These are phyloP conservation scores for Sycophila sp. DNA, from an alignment of 1,140 invertebrate species.

Conservation along the genomic window DNA sequence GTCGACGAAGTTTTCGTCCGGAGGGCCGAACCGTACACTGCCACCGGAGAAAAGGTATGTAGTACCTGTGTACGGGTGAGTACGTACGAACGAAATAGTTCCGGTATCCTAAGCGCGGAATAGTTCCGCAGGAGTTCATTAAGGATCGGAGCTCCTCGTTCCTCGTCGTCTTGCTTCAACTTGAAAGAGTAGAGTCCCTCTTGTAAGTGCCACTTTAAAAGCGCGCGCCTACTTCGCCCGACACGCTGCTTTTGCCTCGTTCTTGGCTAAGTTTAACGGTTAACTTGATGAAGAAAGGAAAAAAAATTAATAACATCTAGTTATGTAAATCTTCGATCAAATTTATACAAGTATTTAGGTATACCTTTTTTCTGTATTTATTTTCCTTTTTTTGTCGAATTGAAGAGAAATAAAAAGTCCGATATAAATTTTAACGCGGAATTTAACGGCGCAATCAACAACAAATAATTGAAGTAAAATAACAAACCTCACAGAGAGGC, in stretches of 20 bases:
- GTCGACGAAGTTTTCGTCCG: background rate
- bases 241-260: background rate
- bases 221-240: background rate
- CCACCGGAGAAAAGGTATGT: too few relatives aligned
- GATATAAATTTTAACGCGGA: too few relatives aligned
- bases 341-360: too few relatives aligned
- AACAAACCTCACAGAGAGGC: too few relatives aligned
- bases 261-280: background rate
- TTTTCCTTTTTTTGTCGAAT: too few relatives aligned
- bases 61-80: background rate
- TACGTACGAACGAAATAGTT: constrained; percentile 8
- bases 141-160: background rate
- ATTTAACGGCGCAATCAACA: too few relatives aligned
- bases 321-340: too few relatives aligned
- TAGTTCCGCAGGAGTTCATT: constrained; percentile 19
- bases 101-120: constrained; percentile 5
- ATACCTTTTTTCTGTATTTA: too few relatives aligned
- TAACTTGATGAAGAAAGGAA: background rate
- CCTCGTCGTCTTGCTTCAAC: background rate
- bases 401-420: too few relatives aligned
- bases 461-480: background rate
- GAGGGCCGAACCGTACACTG: too few relatives aligned
- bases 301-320: too few relatives aligned
- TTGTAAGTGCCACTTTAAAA: constrained; percentile 18
- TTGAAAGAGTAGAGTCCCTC: background rate